phyloP scores from a whole-genome alignment of 1,140 invertebrate species.

The Belonocnema kinseyi region DNA sequence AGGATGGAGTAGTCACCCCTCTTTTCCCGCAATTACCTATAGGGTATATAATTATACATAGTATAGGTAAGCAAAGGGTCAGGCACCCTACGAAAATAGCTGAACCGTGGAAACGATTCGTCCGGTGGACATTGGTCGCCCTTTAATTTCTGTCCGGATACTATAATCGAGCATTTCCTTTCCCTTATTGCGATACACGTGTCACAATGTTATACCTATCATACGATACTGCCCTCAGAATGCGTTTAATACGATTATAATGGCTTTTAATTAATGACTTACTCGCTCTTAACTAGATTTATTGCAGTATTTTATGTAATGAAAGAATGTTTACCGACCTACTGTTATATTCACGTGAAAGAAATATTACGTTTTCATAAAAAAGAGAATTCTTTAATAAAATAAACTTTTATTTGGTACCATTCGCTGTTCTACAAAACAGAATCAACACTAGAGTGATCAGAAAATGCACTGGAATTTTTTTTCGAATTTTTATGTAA shows the following conservation, averaged over 20 bases:
- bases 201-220: conserved; percentile 44
- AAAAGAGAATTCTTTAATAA: too few relatives aligned
- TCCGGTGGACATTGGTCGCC: conserved; percentile 70
- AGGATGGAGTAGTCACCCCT: too few relatives aligned
- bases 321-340: too few relatives aligned
- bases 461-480: too few relatives aligned
- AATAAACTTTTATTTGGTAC: too few relatives aligned
- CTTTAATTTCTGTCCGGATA: conserved; percentile 65
- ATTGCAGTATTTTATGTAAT: too few relatives aligned
- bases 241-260: conserved; percentile 50
- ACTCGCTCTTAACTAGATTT: not conserved
- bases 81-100: conserved; percentile 46
- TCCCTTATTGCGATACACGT: conserved; percentile 65
- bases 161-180: conserved; percentile 74
- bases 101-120: conserved; percentile 74
- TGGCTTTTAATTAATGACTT: conserved; percentile 51
- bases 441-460: too few relatives aligned
- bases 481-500: too few relatives aligned
- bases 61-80: conserved; percentile 51
- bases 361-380: too few relatives aligned
- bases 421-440: too few relatives aligned
- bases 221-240: conserved; percentile 42
- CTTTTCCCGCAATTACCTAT: conserved; percentile 41
- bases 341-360: too few relatives aligned
- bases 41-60: conserved; percentile 59